Evolutionary conservation across 2,888 invertebrate genomes (phyloP).

Genomic region (Augiades crinisus): DNA sequence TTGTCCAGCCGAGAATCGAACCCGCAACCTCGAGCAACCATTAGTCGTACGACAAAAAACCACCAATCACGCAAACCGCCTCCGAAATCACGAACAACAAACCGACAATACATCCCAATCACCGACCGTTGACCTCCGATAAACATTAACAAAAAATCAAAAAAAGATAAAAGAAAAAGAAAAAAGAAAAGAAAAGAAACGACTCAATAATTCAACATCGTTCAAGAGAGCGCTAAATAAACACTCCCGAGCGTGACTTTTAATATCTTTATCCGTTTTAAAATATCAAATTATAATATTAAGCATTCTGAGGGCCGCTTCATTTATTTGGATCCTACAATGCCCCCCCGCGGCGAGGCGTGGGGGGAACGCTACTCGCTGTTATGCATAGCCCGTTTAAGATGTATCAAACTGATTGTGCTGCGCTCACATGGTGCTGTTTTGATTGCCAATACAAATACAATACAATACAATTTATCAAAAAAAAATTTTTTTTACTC

Average conservation of each 20-base stretch:
- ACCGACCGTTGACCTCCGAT: conserved; percentile 28
- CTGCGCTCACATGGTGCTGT: conserved; percentile 33
- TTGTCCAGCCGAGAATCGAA: too few relatives aligned
- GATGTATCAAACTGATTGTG: conserved; percentile 37
- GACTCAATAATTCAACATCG: conserved; percentile 63
- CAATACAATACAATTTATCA: too few relatives aligned
- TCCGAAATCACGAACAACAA: not conserved
- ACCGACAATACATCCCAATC: conserved; percentile 15
- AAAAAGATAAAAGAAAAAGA: conserved; percentile 14
- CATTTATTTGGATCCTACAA: conserved; percentile 72
- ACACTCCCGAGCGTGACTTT: conserved; percentile 75
- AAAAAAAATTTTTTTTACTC: too few relatives aligned
- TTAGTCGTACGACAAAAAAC: too few relatives aligned
- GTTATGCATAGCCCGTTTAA: conserved; percentile 33
- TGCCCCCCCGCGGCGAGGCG: conserved; percentile 56
- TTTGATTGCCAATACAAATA: too few relatives aligned
- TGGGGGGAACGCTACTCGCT: conserved; percentile 36
- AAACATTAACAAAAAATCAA: conserved; percentile 6
- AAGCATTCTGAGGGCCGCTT: conserved; percentile 64
- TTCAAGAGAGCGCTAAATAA: conserved; percentile 67
- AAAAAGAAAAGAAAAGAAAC: conserved; percentile 40
- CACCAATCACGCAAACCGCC: conserved; percentile 2
- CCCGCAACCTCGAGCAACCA: too few relatives aligned
- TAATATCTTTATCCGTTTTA: conserved; percentile 79
- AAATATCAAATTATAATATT: conserved; percentile 82